These are phyloP conservation scores for Antheraea assamensis DNA, from an alignment of 2,888 invertebrate species.

Conservation along the genomic window DNA sequence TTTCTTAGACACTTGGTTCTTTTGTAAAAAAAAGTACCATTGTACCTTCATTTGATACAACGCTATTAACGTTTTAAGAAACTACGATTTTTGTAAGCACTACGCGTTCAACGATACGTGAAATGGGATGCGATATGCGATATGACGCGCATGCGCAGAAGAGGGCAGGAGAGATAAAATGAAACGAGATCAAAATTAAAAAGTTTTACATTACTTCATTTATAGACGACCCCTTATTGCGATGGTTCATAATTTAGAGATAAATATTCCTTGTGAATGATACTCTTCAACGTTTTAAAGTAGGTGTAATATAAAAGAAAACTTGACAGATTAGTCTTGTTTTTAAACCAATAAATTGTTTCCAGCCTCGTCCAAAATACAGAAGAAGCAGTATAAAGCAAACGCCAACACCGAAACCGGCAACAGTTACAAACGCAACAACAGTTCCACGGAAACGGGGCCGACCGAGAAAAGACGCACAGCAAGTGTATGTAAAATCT, in stretches of 20 bases:
- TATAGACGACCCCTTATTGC: neutral
- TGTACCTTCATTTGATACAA: neutral
- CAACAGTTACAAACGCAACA: slow-evolving; percentile 26
- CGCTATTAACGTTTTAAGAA: neutral
- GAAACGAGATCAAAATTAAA: neutral
- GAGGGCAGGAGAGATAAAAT: neutral
- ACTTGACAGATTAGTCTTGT: neutral
- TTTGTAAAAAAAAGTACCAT: neutral
- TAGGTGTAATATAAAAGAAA: neutral
- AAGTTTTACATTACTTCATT: neutral
- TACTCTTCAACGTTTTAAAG: neutral
- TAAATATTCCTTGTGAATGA: neutral
- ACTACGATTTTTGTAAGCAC: too few relatives aligned
- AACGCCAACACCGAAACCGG: slow-evolving; percentile 22
- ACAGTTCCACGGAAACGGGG: slow-evolving; percentile 57
- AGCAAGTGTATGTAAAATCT: slow-evolving; percentile 42
- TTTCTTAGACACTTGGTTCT: too few relatives aligned
- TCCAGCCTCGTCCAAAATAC: slow-evolving; percentile 32
- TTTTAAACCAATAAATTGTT: slow-evolving; percentile 5
- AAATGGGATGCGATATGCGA: too few relatives aligned
- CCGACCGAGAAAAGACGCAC: slow-evolving; percentile 61
- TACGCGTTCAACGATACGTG: too few relatives aligned
- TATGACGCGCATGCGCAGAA: too few relatives aligned
- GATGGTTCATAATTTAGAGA: neutral
- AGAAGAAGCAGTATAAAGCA: slow-evolving; percentile 34